Conservation (phyloP, 1,140 invertebrate species). For the Uloborus diversus region DNA sequence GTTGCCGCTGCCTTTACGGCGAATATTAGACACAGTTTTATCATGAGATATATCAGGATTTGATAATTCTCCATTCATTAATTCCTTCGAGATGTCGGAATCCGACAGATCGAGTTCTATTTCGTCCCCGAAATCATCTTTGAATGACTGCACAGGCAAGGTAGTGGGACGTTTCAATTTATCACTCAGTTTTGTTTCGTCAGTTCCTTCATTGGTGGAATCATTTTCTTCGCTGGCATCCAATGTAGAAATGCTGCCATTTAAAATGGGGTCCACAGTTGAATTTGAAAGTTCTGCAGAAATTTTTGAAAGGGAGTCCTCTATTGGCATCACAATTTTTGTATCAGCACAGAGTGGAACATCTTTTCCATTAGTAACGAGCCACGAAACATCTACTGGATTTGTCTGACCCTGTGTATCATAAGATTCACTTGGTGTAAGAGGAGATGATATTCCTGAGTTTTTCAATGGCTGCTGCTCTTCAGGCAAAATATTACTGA, state of each 20-base stretch:
- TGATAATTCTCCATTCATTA: neutral
- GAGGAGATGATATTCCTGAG: constrained; percentile 23
- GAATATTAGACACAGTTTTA: constrained; percentile 65
- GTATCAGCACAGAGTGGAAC: neutral
- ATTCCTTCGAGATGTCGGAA: constrained; percentile 27
- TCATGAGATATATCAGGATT: neutral
- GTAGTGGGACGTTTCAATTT: constrained; percentile 41
- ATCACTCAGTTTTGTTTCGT: neutral
- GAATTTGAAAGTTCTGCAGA: too few species aligned
- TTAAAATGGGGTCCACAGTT: neutral
- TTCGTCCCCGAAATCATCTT: neutral
- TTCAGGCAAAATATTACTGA: constrained; percentile 33
- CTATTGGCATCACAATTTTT: neutral
- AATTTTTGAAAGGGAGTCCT: too few species aligned
- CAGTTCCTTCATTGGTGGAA: neutral
- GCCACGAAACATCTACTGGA: constrained; percentile 26
- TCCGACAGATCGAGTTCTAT: constrained; percentile 23
- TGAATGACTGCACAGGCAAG: neutral
- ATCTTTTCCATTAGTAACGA: neutral
- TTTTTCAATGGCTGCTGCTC: constrained; percentile 45
- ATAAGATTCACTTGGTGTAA: constrained; percentile 17
- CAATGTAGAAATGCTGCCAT: neutral
- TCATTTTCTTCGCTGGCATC: neutral
- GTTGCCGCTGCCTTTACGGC: constrained; percentile 23
- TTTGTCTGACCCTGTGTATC: constrained; percentile 35